Conservation (phyloP, 2,797 vertebrate genomes). For the Chanos chanos region DNA sequence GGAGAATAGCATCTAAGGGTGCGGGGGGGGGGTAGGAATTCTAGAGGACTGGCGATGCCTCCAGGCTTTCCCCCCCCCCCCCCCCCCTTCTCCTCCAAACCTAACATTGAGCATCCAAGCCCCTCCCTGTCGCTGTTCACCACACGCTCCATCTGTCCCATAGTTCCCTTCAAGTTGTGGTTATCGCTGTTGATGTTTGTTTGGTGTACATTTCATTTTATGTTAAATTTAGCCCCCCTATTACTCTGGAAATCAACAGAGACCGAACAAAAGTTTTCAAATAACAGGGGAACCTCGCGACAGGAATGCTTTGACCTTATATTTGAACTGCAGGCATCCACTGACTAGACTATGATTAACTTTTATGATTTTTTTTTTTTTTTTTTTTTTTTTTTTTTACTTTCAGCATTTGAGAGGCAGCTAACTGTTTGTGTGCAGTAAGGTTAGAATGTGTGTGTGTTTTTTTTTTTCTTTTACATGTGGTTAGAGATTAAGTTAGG, state of each 20-base stretch:
- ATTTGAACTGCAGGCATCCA: neutral
- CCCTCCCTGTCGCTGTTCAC: neutral
- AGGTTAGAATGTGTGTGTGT: neutral
- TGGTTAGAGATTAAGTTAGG: neutral
- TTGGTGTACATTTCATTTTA: neutral
- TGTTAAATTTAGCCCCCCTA: too few relatives aligned
- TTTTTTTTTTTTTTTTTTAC: neutral
- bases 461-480: neutral
- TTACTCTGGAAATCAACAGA: too few relatives aligned
- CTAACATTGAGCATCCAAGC: conserved; percentile 7
- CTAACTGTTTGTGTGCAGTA: neutral
- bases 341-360: conserved; percentile 4
- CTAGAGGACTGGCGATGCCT: neutral
- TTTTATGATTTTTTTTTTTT: neutral
- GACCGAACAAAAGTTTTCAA: too few relatives aligned
- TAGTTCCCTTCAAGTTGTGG: conserved; percentile 15
- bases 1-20: conserved; percentile 26
- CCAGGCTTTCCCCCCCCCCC: neutral
- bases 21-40: conserved; percentile 11
- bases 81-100: neutral
- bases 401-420: neutral
- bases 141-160: conserved; percentile 44
- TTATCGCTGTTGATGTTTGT: conserved; percentile 1
- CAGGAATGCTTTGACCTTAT: neutral
- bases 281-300: conserved; percentile 4